phyloP scores from a whole-genome alignment of 92 coral and sea anemone species.

The Siderastrea radians region DNA sequence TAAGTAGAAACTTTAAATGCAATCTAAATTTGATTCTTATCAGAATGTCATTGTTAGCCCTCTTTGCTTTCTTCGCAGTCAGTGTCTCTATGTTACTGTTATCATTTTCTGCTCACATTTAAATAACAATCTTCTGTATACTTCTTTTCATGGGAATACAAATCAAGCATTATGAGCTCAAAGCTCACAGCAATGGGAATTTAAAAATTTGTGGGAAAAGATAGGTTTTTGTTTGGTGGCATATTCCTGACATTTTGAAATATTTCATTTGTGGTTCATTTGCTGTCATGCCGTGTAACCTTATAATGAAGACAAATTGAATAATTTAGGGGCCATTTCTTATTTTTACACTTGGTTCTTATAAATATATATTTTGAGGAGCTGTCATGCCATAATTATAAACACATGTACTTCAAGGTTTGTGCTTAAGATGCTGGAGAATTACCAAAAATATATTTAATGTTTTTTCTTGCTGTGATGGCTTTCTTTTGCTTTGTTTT shows the following conservation, averaged over 20 bases:
- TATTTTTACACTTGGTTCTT: slow-evolving; percentile 12
- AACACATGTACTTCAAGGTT: neutral
- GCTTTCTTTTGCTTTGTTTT: neutral
- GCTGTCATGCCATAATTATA: neutral
- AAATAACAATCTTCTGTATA: neutral
- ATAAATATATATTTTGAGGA: neutral
- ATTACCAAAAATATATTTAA: neutral
- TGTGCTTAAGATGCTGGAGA: neutral
- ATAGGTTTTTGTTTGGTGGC: neutral
- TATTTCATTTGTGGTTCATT: slow-evolving; percentile 4
- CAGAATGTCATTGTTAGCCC: neutral
- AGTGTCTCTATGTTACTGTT: neutral
- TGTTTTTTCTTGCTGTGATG: neutral
- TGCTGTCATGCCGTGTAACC: slow-evolving; percentile 29
- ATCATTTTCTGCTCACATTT: neutral
- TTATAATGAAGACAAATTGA: neutral
- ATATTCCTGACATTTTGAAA: neutral
- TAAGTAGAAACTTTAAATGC: neutral
- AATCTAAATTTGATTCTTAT: slow-evolving; percentile 12
- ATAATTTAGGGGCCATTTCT: slow-evolving; percentile 20
- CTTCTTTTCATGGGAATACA: neutral
- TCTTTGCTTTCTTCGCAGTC: neutral
- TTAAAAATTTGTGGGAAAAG: neutral
- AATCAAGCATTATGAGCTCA: neutral
- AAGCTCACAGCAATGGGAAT: neutral